Percentiles rank a stretch among this genome's conserved stretches.
Conservation (phyloP, 2,797 vertebrate species). For the Arremon aurantiirostris region DNA sequence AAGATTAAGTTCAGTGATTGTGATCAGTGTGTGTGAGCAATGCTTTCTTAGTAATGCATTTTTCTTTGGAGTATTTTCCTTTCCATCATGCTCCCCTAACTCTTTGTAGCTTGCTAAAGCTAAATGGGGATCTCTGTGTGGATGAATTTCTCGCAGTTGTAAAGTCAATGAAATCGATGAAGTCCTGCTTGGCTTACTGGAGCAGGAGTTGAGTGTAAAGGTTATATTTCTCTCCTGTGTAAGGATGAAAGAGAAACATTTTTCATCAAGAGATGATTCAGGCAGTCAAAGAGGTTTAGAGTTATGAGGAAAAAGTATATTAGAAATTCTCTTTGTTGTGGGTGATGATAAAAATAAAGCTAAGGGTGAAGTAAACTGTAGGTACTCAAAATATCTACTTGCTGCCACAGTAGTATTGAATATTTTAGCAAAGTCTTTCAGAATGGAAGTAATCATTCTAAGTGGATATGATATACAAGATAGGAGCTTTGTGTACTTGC, state of each 20-base stretch:
- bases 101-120: neutral
- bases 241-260: neutral
- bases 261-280: constrained; percentile 11
- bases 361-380: neutral
- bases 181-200: constrained; percentile 1
- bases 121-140: neutral
- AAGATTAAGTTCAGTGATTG: neutral
- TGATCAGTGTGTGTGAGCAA: neutral
- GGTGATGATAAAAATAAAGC: neutral
- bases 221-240: neutral
- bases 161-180: neutral
- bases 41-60: neutral
- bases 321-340: constrained; percentile 7
- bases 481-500: neutral
- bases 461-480: neutral
- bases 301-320: neutral
- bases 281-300: neutral
- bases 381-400: neutral
- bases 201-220: neutral
- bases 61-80: neutral
- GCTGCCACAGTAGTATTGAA: neutral
- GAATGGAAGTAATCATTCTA: neutral
- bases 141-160: neutral
- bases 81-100: neutral
- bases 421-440: constrained; percentile 12